Base-by-base conservation (phyloP, 2,113 vertebrate species). In the Calypte anna region DNA sequence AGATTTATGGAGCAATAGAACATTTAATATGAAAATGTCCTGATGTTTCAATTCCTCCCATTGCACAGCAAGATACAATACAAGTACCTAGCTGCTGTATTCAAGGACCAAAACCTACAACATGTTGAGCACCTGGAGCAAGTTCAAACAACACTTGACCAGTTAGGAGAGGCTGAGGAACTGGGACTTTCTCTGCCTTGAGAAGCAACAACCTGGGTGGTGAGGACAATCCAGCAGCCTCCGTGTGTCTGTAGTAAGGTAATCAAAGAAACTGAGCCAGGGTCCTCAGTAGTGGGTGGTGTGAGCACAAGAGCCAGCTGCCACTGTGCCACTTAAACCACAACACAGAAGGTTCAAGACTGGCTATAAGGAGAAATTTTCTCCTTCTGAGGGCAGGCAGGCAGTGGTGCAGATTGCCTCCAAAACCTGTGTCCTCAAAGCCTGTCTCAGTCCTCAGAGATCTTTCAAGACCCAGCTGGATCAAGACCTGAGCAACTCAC, bases 381-480 rank as follows among this genome's bases (percentile, higher is more conserved):
- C 38, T n/a, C 9, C 23, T 44, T 2, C 3, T 6, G 12, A 72
- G 15, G 24, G 46, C 25, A 77, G 14, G 25, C 18, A 59, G 50
- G 17, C 19, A 76, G 19, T 0, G 1, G 8, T 19, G 15, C 31
- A 59, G 19, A 7, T 1, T 30, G 19, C 12, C 9, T 43, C 61
- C 24, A 46, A 54, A 80, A 3, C 2, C 58, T 58, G 9, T 17
- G 18, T 10, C 9, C 48, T 59, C 23, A 46, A 50, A 79, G 4
- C 2, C 58, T 58, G 9, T 17, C 28, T 64, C 50, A 51, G 17
- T 53, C 31, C 59, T 30, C 55, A 12, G 23, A 59, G 40, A 38
- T 20, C 3, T 67, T 80, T 86, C 17, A 44, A 40, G 36, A n/a
- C 46, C n/a, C 40, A 23, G 0, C 23, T 53, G 59, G 14, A 53